phyloP scores from a whole-genome alignment of 2,797 vertebrate species.

The Eleutherodactylus coqui region DNA sequence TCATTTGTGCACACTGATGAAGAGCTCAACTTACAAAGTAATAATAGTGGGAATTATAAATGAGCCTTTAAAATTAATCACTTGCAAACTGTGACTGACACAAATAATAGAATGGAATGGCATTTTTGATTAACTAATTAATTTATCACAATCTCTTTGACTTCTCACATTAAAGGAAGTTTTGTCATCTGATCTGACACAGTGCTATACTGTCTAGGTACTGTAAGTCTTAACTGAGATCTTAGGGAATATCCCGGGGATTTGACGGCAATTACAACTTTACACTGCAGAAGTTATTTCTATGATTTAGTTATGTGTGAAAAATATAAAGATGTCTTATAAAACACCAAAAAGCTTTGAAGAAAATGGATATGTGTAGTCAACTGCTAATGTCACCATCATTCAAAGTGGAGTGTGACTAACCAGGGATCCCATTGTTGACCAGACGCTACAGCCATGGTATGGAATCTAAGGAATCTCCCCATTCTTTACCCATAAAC shows the following conservation, averaged over 20 bases:
- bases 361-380: not conserved
- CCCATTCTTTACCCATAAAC: no score
- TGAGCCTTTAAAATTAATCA: not conserved
- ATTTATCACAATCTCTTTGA: not conserved
- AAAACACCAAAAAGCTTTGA: not conserved
- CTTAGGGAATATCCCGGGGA: not conserved
- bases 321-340: not conserved
- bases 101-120: conserved; percentile 10
- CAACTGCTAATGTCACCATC: no score
- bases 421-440: no score
- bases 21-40: not conserved
- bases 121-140: conserved; percentile 9
- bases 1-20: not conserved
- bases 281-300: not conserved
- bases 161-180: not conserved
- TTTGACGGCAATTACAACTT: conserved; percentile 1
- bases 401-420: not conserved
- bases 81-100: not conserved
- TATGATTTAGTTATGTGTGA: conserved; percentile 1
- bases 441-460: no score
- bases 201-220: not conserved
- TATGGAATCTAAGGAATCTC: no score
- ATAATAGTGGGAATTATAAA: not conserved
- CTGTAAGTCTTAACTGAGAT: not conserved
- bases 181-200: conserved; percentile 2